phyloP scores from a whole-genome alignment of 2,888 invertebrate genomes.

The Dendrolimus pini region DNA sequence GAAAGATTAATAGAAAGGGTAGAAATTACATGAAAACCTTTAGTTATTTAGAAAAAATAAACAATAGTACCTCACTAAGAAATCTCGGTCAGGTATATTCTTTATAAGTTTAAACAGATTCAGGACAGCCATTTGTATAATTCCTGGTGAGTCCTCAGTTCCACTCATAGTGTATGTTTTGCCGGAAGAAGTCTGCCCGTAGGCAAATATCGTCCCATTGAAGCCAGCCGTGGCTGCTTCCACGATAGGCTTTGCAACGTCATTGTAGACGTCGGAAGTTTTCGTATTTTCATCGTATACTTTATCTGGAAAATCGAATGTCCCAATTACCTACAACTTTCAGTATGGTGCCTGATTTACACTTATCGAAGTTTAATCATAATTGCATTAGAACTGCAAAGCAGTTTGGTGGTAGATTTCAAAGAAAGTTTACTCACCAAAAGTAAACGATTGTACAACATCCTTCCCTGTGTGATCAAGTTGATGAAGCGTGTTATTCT shows the following conservation, averaged over 20 bases:
- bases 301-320: conserved; percentile 77
- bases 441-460: conserved; percentile 41
- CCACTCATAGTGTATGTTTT: conserved; percentile 93
- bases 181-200: conserved; percentile 94
- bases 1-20: too few species aligned
- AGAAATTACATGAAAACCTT: too few species aligned
- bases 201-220: conserved; percentile 93
- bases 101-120: conserved; percentile 83
- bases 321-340: conserved; percentile 13
- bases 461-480: conserved; percentile 70
- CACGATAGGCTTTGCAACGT: conserved; percentile 83
- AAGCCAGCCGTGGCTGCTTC: conserved; percentile 83
- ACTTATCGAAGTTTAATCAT: background rate
- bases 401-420: background rate
- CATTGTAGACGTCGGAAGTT: conserved; percentile 80
- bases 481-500: conserved; percentile 76
- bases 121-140: conserved; percentile 83
- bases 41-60: background rate
- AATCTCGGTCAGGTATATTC: conserved; percentile 80
- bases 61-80: conserved; percentile 78
- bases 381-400: conserved; percentile 20
- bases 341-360: background rate
- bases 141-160: conserved; percentile 79
- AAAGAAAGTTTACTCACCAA: conserved; percentile 42
- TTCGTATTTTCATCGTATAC: conserved; percentile 79